phyloP scores from a whole-genome alignment of 2,888 invertebrate genomes.

The Erpobdella octoculata region DNA sequence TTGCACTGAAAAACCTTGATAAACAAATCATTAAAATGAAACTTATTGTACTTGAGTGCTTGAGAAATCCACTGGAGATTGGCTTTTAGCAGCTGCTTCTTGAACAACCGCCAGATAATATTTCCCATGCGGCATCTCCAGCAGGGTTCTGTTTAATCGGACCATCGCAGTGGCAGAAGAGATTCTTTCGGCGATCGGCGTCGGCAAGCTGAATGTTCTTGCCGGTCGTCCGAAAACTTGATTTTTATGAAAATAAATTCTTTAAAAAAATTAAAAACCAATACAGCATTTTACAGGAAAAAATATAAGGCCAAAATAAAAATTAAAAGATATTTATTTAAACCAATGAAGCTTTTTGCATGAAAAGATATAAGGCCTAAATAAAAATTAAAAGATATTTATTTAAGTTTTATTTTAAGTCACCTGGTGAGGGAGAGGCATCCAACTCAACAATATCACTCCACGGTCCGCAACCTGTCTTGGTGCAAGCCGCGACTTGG shows the following conservation, averaged over 20 bases:
- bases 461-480: slow-evolving; percentile 60
- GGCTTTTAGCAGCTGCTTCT: neutral
- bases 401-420: too few relatives aligned
- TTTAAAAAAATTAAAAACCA: neutral
- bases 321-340: neutral
- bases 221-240: neutral
- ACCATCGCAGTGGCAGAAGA: neutral
- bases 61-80: neutral
- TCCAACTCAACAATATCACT: neutral
- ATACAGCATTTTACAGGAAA: neutral
- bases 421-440: neutral
- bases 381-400: neutral
- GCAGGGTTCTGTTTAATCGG: neutral
- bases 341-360: neutral
- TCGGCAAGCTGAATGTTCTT: too few relatives aligned
- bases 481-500: slow-evolving; percentile 87
- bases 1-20: too few relatives aligned
- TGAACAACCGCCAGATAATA: slow-evolving; percentile 6
- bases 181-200: neutral
- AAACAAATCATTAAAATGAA: too few relatives aligned
- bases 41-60: neutral
- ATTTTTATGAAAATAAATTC: neutral
- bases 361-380: neutral
- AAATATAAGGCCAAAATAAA: neutral
- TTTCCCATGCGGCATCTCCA: neutral